A percentile compares a stretch with the other conserved stretches of the same genome.
These are phyloP conservation scores for Orestias chungarensis DNA, from an alignment of 2,797 vertebrate genomes.

Conservation along the genomic window DNA sequence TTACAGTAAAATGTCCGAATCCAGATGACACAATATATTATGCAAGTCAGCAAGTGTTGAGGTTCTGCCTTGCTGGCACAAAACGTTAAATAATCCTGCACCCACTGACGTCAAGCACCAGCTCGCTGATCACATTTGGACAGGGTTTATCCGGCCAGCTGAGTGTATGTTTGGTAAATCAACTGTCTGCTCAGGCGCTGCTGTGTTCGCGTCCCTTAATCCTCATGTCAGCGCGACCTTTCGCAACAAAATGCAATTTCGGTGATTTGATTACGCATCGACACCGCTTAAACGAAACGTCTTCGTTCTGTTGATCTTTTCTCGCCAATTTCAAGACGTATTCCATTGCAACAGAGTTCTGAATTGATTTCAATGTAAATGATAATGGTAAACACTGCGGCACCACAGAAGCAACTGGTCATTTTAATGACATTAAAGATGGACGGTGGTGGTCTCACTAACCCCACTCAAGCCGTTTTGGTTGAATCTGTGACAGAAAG, in stretches of 20 bases:
- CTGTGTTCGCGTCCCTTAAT: constrained; percentile 50
- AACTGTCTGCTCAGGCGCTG: constrained; percentile 22
- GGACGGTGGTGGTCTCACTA: constrained; percentile 1
- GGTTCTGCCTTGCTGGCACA: constrained; percentile 38
- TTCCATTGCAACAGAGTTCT: neutral
- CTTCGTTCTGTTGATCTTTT: neutral
- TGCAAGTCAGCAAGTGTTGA: constrained; percentile 42
- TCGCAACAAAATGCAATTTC: constrained; percentile 38
- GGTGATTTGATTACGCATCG: constrained; percentile 30
- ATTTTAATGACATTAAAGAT: constrained; percentile 42
- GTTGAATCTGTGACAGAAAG: neutral
- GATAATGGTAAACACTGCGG: no score
- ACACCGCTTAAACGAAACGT: constrained; percentile 1
- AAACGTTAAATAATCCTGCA: constrained; percentile 64
- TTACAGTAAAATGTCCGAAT: constrained; percentile 16
- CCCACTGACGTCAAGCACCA: constrained; percentile 54
- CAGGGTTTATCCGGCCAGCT: constrained; percentile 64
- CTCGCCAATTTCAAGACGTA: neutral
- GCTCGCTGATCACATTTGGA: constrained; percentile 62
- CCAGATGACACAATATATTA: constrained; percentile 46
- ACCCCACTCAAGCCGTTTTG: neutral
- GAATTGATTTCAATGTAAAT: neutral
- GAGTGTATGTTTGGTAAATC: constrained; percentile 66
- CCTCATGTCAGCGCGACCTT: constrained; percentile 44
- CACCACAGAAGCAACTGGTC: neutral